phyloP scores from a whole-genome alignment of 2,888 invertebrate genomes.

The Autographa pulchrina region DNA sequence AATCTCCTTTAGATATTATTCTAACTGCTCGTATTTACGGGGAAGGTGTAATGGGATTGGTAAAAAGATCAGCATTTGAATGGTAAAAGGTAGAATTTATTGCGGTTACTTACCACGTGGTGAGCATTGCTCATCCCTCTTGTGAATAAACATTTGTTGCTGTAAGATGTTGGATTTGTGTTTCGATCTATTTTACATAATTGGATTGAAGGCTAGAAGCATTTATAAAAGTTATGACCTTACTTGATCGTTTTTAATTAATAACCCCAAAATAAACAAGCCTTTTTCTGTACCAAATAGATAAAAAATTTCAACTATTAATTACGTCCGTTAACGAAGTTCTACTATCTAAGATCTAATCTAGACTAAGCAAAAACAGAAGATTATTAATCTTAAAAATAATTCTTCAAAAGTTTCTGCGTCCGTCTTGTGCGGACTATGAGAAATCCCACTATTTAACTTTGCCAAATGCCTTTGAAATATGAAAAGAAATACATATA shows the following conservation, averaged over 20 bases:
- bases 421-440: no score
- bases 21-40: background rate
- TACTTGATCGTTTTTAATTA: no score
- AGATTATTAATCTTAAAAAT: no score
- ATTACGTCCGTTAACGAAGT: no score
- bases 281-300: no score
- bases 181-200: background rate
- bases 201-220: background rate
- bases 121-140: background rate
- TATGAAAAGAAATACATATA: background rate
- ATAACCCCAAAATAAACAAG: no score
- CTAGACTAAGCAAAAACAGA: no score
- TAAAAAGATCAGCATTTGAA: background rate
- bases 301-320: no score
- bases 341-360: no score
- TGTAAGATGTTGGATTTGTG: background rate
- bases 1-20: slow-evolving; percentile 25
- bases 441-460: no score
- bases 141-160: background rate
- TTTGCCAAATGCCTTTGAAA: background rate
- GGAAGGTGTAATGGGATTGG: slow-evolving; percentile 8
- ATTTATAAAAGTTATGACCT: background rate
- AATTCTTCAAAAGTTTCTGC: no score
- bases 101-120: background rate
- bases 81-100: background rate